Conservation (phyloP, 2,888 invertebrate species). For the Diloba caeruleocephala region DNA sequence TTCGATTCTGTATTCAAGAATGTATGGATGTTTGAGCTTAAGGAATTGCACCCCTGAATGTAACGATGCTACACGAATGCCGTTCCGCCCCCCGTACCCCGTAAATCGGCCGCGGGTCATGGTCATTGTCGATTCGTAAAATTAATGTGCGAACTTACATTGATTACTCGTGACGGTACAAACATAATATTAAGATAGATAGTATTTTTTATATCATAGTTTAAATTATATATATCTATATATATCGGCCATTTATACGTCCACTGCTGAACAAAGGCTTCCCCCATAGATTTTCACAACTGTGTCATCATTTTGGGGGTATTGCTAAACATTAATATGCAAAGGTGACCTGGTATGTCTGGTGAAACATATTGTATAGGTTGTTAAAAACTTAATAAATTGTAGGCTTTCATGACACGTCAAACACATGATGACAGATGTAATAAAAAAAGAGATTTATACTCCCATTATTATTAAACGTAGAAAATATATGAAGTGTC, state of each 20-base stretch:
- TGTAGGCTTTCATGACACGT: conserved; percentile 21
- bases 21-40: no score
- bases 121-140: conserved; percentile 18
- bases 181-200: conserved; percentile 17
- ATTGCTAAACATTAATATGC: conserved; percentile 1
- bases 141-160: conserved; percentile 15
- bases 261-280: no score
- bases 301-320: no score
- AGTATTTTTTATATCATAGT: conserved; percentile 1
- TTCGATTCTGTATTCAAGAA: no score
- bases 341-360: conserved; percentile 5
- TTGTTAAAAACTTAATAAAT: conserved; percentile 35
- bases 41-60: no score
- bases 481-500: neutral
- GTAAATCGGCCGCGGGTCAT: neutral
- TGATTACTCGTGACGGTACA: conserved; percentile 8
- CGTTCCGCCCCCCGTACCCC: neutral
- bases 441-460: conserved; percentile 20
- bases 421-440: conserved; percentile 40
- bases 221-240: no score
- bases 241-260: no score
- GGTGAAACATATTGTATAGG: conserved; percentile 7
- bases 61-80: conserved; percentile 25
- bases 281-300: no score
- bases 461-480: conserved; percentile 7